Percentiles rank a stretch among this genome's conserved stretches.
phyloP scores from a whole-genome alignment of 2,113 vertebrate species.

The Hiodon tergisus region DNA sequence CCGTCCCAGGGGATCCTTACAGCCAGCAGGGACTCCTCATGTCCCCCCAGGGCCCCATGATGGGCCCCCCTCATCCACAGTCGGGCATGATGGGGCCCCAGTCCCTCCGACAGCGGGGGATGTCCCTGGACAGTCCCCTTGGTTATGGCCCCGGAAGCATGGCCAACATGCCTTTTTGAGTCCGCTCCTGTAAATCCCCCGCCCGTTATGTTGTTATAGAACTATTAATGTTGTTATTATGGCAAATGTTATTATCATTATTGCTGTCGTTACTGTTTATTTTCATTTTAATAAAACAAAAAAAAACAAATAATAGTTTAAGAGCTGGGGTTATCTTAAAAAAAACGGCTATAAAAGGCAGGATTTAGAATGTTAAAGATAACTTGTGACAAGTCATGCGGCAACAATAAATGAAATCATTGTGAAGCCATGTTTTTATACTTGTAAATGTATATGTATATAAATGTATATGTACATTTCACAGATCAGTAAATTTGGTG shows the following conservation, averaged over 20 bases:
- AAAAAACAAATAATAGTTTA: not conserved
- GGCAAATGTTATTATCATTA: slow-evolving; percentile 39
- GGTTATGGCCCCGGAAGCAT: slow-evolving; percentile 83
- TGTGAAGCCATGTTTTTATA: slow-evolving; percentile 67
- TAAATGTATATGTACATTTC: slow-evolving; percentile 58
- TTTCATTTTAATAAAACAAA: slow-evolving; percentile 42
- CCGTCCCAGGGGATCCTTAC: slow-evolving; percentile 81
- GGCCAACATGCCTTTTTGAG: slow-evolving; percentile 88
- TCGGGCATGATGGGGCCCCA: slow-evolving; percentile 87
- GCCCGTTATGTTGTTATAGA: slow-evolving; percentile 45
- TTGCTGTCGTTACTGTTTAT: slow-evolving; percentile 37
- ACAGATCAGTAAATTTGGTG: slow-evolving; percentile 59
- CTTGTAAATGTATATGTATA: slow-evolving; percentile 47
- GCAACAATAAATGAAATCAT: slow-evolving; percentile 38
- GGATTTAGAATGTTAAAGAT: slow-evolving; percentile 42
- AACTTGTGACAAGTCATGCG: slow-evolving; percentile 47
- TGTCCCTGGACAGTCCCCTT: slow-evolving; percentile 88
- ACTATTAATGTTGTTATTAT: slow-evolving; percentile 49
- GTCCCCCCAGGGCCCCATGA: slow-evolving; percentile 85
- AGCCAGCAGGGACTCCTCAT: slow-evolving; percentile 80
- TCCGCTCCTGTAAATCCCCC: slow-evolving; percentile 33
- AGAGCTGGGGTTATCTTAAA: slow-evolving; percentile 4
- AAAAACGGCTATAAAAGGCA: slow-evolving; percentile 32
- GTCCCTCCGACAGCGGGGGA: slow-evolving; percentile 84
- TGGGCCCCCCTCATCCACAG: slow-evolving; percentile 79